phyloP scores from a whole-genome alignment of 2,797 vertebrate species.

The Amblyraja radiata region DNA sequence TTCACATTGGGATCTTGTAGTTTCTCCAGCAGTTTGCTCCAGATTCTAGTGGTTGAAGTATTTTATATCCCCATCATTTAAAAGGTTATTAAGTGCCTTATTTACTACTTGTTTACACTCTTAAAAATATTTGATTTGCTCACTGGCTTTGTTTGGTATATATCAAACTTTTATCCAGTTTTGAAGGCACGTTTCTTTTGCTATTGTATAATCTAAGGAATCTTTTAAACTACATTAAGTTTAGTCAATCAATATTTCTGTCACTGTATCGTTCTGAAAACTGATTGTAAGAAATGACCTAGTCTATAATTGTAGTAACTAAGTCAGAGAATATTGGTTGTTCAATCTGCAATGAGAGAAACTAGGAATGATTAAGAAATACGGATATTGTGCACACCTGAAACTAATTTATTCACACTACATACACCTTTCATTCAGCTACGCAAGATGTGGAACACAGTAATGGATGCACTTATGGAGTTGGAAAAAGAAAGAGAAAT shows the following conservation, averaged over 20 bases:
- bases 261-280: not conserved
- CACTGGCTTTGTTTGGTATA: not conserved
- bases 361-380: not conserved
- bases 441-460: constrained; percentile 58
- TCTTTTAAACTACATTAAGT: no score
- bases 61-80: no score
- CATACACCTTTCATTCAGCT: not conserved
- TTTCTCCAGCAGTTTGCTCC: no score
- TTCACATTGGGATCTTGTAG: no score
- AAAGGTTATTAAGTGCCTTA: no score
- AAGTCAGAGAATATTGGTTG: not conserved
- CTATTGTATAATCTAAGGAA: no score
- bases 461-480: constrained; percentile 54
- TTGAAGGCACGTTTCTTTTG: not conserved
- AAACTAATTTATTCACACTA: not conserved
- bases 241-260: no score
- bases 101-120: no score
- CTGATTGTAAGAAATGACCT: no score
- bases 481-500: constrained; percentile 63
- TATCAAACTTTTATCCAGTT: not conserved
- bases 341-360: not conserved
- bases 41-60: no score
- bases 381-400: not conserved
- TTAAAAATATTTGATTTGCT: not conserved
- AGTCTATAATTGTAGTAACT: not conserved